phyloP scores from a whole-genome alignment of 2,113 vertebrate genomes.

The Ciconia boyciana region DNA sequence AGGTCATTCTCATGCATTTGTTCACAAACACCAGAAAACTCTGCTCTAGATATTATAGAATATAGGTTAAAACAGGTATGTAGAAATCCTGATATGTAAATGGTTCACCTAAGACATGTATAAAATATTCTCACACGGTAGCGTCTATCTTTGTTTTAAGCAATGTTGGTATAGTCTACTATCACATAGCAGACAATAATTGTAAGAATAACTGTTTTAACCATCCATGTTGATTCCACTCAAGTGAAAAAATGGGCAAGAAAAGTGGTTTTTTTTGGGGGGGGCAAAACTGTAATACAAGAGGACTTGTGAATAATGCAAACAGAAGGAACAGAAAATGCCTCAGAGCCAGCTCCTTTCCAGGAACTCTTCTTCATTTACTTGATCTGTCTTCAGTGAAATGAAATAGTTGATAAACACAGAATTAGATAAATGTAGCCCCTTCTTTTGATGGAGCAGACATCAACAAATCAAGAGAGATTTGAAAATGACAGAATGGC shows the following conservation, averaged over 20 bases:
- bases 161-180: background rate
- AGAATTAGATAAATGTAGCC: background rate
- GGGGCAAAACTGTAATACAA: background rate
- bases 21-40: background rate
- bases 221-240: background rate
- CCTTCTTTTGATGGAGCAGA: background rate
- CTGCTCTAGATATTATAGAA: background rate
- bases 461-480: background rate
- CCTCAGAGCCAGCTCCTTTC: background rate
- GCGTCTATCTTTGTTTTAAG: background rate
- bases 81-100: background rate
- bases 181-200: background rate
- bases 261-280: background rate
- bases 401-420: background rate
- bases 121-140: background rate
- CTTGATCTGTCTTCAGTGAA: background rate
- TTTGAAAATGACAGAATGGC: background rate
- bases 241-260: background rate
- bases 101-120: background rate
- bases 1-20: background rate
- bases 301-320: background rate
- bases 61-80: background rate
- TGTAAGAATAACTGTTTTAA: background rate
- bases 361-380: background rate
- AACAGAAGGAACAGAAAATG: background rate